Evolutionary conservation across 2,797 vertebrate species (phyloP).

Genomic region (Chromis chromis): DNA sequence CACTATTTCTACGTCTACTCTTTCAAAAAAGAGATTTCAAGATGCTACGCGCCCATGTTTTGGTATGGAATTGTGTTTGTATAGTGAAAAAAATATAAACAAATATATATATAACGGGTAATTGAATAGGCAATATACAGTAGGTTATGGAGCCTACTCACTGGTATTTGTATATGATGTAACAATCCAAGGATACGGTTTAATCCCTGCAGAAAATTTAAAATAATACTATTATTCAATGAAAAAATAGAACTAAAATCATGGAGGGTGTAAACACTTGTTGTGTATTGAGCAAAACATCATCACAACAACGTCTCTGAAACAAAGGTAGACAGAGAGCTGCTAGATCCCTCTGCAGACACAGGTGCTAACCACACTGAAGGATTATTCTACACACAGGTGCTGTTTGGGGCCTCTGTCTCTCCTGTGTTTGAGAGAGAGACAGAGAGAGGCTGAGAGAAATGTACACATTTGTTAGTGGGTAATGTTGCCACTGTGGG

Average conservation of each 20-base stretch:
- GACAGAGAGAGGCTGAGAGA: conserved; percentile 31
- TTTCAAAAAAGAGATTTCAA: too few relatives aligned
- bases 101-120: too few relatives aligned
- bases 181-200: too few relatives aligned
- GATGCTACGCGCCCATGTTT: too few relatives aligned
- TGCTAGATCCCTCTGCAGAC: conserved; percentile 86
- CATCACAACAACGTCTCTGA: conserved; percentile 66
- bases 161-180: too few relatives aligned
- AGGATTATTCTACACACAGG: conserved; percentile 81
- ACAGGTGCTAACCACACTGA: conserved; percentile 71
- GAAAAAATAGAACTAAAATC: conserved; percentile 2
- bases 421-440: conserved; percentile 25
- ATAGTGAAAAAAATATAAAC: too few relatives aligned
- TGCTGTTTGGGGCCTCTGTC: conserved; percentile 74
- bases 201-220: too few relatives aligned
- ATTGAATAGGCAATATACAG: too few relatives aligned
- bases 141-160: too few relatives aligned
- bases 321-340: conserved; percentile 77
- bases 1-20: background rate
- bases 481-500: conserved; percentile 52
- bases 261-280: conserved; percentile 28
- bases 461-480: conserved; percentile 60
- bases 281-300: conserved; percentile 62
- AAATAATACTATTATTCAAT: background rate
- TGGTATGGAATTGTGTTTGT: too few relatives aligned